Conservation (phyloP, 2,888 invertebrate genomes). For the Thelaira solivaga region DNA sequence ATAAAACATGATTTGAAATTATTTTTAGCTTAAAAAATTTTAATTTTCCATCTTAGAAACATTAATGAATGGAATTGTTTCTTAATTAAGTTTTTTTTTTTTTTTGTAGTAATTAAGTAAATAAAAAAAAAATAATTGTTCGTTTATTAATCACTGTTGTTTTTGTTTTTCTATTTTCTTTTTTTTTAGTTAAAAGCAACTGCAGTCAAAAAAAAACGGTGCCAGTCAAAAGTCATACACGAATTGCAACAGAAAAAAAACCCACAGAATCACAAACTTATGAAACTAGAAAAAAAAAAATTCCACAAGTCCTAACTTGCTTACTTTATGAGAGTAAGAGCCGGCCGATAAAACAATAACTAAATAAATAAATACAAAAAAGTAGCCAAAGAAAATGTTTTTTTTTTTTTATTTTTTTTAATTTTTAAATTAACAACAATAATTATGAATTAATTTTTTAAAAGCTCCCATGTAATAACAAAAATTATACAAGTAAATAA, state of each 20-base stretch:
- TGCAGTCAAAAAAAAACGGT: conserved; percentile 18
- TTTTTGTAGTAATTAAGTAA: no score
- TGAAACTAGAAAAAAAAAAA: no score
- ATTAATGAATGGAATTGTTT: conserved; percentile 22
- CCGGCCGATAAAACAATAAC: neutral
- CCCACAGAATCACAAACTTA: conserved; percentile 15
- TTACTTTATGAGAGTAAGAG: no score
- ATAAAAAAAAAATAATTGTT: conserved; percentile 2
- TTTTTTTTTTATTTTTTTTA: no score
- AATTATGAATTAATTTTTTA: conserved; percentile 27
- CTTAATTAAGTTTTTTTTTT: conserved; percentile 16
- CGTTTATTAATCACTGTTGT: conserved; percentile 8
- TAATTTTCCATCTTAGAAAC: no score
- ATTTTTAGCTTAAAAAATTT: no score
- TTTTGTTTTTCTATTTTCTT: neutral
- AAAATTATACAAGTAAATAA: no score
- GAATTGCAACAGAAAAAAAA: conserved; percentile 11
- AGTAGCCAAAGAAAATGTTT: conserved; percentile 10
- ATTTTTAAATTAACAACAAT: conserved; percentile 4
- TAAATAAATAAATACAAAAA: neutral
- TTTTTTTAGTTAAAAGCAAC: conserved; percentile 26
- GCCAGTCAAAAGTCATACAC: conserved; percentile 39
- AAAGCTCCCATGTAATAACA: conserved; percentile 53
- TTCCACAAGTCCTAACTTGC: no score
- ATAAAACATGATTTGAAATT: no score